Evolutionary conservation across 2,113 vertebrate species (phyloP).

Genomic region (Callipepla californica): DNA sequence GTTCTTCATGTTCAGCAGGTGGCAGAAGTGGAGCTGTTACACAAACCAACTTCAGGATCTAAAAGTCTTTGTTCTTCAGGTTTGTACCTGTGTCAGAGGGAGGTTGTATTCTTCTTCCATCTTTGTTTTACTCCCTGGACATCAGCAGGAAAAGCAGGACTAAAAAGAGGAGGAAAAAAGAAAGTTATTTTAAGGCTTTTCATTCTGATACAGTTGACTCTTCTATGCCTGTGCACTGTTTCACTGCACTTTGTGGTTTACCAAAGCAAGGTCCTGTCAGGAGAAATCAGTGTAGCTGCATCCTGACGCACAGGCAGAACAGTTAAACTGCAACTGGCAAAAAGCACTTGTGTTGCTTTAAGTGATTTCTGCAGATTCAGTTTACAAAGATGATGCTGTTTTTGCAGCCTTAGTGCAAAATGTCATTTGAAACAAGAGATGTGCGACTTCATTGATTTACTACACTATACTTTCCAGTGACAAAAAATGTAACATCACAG

Average conservation of each 20-base stretch:
- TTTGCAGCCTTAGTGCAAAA: neutral
- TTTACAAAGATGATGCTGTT: neutral
- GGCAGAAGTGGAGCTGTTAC: conserved; percentile 45
- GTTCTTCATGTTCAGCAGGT: conserved; percentile 85
- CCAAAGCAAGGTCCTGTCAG: neutral
- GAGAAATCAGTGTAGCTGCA: neutral
- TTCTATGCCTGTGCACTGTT: rapidly evolving
- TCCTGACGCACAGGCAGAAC: neutral
- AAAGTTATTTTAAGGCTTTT: neutral
- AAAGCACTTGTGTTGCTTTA: neutral
- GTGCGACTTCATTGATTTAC: neutral
- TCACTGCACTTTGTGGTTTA: neutral
- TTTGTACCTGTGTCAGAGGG: conserved; percentile 43
- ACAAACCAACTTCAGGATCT: conserved; percentile 55
- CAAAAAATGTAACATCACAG: neutral
- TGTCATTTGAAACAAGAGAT: neutral
- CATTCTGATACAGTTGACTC: neutral
- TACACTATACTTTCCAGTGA: neutral
- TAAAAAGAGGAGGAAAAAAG: neutral
- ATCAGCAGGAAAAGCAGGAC: neutral
- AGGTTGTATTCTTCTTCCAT: neutral
- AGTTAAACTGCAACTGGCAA: neutral
- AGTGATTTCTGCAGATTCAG: neutral
- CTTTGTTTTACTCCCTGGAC: neutral
- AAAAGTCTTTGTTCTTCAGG: conserved; percentile 68